Base-by-base conservation (phyloP, 2,888 invertebrate species). In the Lasioglossum marginatum region DNA sequence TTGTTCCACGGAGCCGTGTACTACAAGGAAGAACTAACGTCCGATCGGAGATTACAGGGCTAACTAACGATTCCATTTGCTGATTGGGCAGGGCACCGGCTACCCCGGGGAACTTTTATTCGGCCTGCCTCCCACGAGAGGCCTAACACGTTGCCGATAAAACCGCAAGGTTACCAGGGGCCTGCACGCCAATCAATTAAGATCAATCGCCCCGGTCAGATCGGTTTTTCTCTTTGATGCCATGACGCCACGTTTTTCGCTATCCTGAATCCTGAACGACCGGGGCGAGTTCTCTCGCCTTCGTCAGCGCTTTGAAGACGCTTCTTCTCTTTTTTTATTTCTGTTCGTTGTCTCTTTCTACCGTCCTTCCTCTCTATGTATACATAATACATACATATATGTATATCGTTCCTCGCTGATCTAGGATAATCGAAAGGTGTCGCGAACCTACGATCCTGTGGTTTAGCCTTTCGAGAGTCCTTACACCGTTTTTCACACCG, bases 1-100 rank as follows among this genome's bases (percentile, higher is more conserved):
- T 89, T 86, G 84, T 83, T 75, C 81, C 77, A 63, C 37, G 60
- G 80, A 82, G 83, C 85, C 37, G 77, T 91, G 91, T 91, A 91
- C 78, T 84, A 90, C 90, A 86, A 91, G 88, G 83, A 86, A 87
- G 86, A 87, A 87, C 87, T 48, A 90, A 85, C 90, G 83, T 88
- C 77, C 87, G 88, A 91, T 90, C 79, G 77, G 73, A 86, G 91
- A 91, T 91, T 87, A 82, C 86, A 48, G 74, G 73, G 71, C 88
- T 89, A 90, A 91, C 89, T 89, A 91, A 90, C 90, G 90, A 90
- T 90, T 90, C 91, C 90, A 87, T 91, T 91, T 88, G 86, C 91
- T 84, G 90, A 90, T 90, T 88, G 88, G 82, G 79, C 84, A 43
- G 57, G 52, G 66, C 83, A 81, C 76, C 77, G 70, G 83, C 85